Percentiles rank a stretch among this genome's conserved stretches.
phyloP scores from a whole-genome alignment of 2,113 vertebrate genomes.

The Motacilla tschutschensis region DNA sequence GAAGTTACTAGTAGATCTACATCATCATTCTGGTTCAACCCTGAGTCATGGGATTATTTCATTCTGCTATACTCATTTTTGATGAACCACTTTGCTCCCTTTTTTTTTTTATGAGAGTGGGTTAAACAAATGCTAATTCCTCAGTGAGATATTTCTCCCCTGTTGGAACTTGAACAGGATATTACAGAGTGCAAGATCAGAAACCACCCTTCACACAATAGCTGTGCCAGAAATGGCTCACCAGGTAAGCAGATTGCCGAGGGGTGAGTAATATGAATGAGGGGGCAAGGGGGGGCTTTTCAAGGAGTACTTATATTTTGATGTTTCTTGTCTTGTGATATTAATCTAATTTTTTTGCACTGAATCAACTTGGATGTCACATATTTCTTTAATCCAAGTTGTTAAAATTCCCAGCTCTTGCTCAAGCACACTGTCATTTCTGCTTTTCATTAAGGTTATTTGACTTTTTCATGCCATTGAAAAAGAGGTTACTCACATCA shows the following conservation, averaged over 20 bases:
- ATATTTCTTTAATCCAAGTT: neutral
- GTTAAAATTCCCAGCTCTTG: neutral
- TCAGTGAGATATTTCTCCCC: neutral
- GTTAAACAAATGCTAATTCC: slow-evolving; percentile 17
- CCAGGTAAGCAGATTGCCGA: neutral
- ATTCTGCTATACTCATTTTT: neutral
- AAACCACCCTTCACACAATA: neutral
- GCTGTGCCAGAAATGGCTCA: slow-evolving; percentile 5
- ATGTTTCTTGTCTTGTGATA: neutral
- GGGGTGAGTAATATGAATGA: neutral
- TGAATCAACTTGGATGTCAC: neutral
- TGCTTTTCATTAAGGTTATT: slow-evolving; percentile 13
- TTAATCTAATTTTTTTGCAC: neutral
- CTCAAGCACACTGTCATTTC: neutral
- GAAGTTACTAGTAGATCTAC: slow-evolving; percentile 26
- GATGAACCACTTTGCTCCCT: neutral
- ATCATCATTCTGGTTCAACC: slow-evolving; percentile 7
- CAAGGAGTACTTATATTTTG: neutral
- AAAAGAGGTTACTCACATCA: neutral
- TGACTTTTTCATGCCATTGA: neutral
- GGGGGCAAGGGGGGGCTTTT: neutral
- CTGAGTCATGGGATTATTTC: slow-evolving; percentile 49
- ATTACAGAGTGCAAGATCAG: slow-evolving; percentile 7
- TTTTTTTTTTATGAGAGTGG: neutral
- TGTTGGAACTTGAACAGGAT: slow-evolving; percentile 46